Evolutionary conservation across 30 jellyfish, hydroid and myxozoan genomes (phyloP).

Genomic region (Aurelia aurita): DNA sequence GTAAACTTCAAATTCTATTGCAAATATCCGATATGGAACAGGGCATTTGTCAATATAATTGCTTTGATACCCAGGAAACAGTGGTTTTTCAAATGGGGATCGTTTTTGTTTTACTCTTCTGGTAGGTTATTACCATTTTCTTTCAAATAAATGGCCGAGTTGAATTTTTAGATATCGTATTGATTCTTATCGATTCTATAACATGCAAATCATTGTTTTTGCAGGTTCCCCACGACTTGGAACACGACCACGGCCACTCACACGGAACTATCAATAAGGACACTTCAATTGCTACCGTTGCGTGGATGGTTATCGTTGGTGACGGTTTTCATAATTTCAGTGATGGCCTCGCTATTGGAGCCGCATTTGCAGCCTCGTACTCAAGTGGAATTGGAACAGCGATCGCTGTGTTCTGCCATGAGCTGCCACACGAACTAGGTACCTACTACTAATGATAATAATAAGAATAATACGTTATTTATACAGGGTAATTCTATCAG

Average conservation of each 20-base stretch:
- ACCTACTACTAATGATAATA: neutral
- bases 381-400: slow-evolving; percentile 95
- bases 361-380: slow-evolving; percentile 95
- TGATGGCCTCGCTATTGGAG: slow-evolving; percentile 98
- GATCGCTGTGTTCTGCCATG: slow-evolving; percentile 96
- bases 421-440: slow-evolving; percentile 98
- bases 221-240: slow-evolving; percentile 32
- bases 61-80: no score
- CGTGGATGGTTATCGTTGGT: slow-evolving; percentile 98
- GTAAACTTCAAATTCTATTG: no score
- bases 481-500: no score
- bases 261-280: slow-evolving; percentile 78
- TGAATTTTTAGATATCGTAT: neutral
- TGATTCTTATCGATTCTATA: neutral
- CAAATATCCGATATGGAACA: no score
- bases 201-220: no score
- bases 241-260: slow-evolving; percentile 77
- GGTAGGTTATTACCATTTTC: neutral
- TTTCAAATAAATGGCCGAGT: neutral
- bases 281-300: slow-evolving; percentile 83
- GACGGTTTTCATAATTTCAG: slow-evolving; percentile 98
- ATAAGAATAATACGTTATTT: no score
- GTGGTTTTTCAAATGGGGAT: no score
- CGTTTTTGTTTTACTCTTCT: no score
- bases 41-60: no score